phyloP scores from a whole-genome alignment of 2,888 invertebrate species.

The Eilema depressum region DNA sequence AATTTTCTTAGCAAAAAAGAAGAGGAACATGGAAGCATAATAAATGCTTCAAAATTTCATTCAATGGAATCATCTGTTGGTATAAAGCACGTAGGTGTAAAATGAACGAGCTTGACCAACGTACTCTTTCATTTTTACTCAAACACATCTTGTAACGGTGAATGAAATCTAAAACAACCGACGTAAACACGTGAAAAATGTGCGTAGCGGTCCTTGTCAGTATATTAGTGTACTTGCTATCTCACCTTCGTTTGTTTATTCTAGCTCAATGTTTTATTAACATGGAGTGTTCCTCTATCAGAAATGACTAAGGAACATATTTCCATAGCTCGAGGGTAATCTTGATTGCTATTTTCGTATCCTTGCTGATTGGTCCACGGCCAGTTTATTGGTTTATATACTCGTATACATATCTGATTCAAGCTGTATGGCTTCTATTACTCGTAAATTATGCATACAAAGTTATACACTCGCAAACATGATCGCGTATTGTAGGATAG shows the following conservation, averaged over 20 bases:
- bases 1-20: neutral
- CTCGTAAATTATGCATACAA: conserved; percentile 3
- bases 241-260: conserved; percentile 68
- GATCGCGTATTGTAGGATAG: conserved; percentile 30
- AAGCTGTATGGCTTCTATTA: neutral
- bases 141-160: conserved; percentile 27
- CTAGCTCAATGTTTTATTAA: conserved; percentile 69
- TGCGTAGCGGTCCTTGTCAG: conserved; percentile 33
- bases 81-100: conserved; percentile 15
- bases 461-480: neutral
- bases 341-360: conserved; percentile 53
- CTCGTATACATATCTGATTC: conserved; percentile 20
- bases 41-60: too few relatives aligned
- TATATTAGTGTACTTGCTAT: conserved; percentile 63
- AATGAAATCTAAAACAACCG: conserved; percentile 36
- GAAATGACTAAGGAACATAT: conserved; percentile 63
- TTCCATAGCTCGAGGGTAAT: conserved; percentile 58
- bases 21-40: neutral
- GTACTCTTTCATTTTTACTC: conserved; percentile 24
- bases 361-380: conserved; percentile 36
- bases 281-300: conserved; percentile 60
- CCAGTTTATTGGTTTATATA: conserved; percentile 24
- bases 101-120: conserved; percentile 35
- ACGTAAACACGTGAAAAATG: conserved; percentile 39
- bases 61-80: neutral